Base-by-base conservation (phyloP, 2,888 invertebrate species). In the Rugalucina vietnamica region DNA sequence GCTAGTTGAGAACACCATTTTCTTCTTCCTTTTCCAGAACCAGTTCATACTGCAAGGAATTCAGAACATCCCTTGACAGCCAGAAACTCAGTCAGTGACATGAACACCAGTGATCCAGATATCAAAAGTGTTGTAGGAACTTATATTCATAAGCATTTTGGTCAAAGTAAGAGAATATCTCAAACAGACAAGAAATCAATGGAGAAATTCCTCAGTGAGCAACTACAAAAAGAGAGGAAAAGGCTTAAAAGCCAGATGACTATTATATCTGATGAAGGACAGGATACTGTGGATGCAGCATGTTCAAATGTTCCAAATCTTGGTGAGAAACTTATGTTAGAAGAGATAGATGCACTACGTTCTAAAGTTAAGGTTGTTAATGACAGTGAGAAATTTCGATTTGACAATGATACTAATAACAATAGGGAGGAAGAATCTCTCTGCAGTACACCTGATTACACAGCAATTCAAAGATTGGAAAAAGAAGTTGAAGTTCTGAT, bases 101-200 rank as follows among this genome's bases (percentile, higher is more conserved):
- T 65, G 1, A 65, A 27, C 18, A 12, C 43, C 43, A 65, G 29
- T 34, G 91, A 91, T 32, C 54, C 82, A 32, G 92, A 91, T 70
- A 90, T 91, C 27, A 91, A 90, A 74, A 88, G 88, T 24, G 88
- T 86, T 39, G 91, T 91, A 14, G 87, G 87, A 29, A 88, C 87
- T 0, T 92, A 91, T 78, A 90, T 92, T 5, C 92, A 92, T 71
- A 91, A 89, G 81, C 89, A 90, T 71, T 92, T 92, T 84, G 92
- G 92, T 5, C 91, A 90, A 24, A 92, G 91, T 74, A 92, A 91
- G 78, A 82, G 90, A 24, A 86, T 92, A 0, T 90, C 91, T n/a
- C 91, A 92, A 72, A 87, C 86, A 39, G 92, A 92, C 88, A 92
- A 91, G 82, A 91, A 91, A 72, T 76, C 80, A 18, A 90, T 92